phyloP scores from a whole-genome alignment of 2,797 vertebrate genomes.

The Acrossocheilus wenchowensis region DNA sequence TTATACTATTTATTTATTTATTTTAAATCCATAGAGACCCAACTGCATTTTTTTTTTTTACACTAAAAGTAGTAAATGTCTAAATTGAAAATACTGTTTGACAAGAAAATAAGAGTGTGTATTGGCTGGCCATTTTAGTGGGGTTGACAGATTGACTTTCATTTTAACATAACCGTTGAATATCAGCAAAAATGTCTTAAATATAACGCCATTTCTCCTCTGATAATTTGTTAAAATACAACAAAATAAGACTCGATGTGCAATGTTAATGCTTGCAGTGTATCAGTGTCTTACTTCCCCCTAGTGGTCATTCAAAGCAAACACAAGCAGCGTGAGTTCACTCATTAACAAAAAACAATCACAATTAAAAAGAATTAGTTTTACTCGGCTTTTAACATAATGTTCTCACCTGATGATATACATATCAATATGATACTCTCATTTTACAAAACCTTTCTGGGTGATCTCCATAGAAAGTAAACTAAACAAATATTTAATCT shows the following conservation, averaged over 20 bases:
- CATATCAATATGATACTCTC: slow-evolving; percentile 81
- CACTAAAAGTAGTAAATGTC: slow-evolving; percentile 71
- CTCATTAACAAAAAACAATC: neutral
- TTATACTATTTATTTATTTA: slow-evolving; percentile 68
- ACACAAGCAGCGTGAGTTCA: neutral
- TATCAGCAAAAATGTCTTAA: neutral
- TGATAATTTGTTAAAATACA: neutral
- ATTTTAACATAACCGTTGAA: neutral
- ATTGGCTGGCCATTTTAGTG: neutral
- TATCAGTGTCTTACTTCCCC: slow-evolving; percentile 70
- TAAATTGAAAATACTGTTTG: slow-evolving; percentile 69
- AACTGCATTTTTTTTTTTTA: slow-evolving; percentile 72
- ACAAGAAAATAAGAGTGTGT: slow-evolving; percentile 51
- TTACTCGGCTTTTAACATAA: slow-evolving; percentile 54
- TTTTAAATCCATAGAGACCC: slow-evolving; percentile 80
- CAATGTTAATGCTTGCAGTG: slow-evolving; percentile 15
- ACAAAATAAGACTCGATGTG: neutral
- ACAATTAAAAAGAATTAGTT: neutral
- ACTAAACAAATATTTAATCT: neutral
- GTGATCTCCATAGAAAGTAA: neutral
- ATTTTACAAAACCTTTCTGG: neutral
- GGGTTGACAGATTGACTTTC: slow-evolving; percentile 3
- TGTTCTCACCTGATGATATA: slow-evolving; percentile 60
- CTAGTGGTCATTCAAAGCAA: slow-evolving; percentile 66
- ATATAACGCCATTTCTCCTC: neutral